Base-by-base conservation (phyloP, 2,888 invertebrate genomes). In the Lasius platythorax region DNA sequence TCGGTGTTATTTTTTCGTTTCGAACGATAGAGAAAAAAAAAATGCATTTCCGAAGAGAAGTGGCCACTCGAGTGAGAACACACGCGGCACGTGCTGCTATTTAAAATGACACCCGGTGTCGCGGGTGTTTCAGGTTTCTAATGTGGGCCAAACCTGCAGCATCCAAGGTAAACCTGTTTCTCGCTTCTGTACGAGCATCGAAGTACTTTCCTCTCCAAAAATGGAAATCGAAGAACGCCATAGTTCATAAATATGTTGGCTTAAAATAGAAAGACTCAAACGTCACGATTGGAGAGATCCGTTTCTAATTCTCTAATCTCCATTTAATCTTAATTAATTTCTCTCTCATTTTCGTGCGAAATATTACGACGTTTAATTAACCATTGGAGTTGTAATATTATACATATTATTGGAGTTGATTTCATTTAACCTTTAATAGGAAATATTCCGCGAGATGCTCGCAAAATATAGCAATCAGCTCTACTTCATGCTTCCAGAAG, bases 71-170 rank as follows among this genome's bases (percentile, higher is more conserved):
- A 85, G 83, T 74, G 86, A 83, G 78, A 88, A 87, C 82, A 87
- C 83, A 85, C 76, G 84, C 58, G 86, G 88, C 87, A 79, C 88
- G 78, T 76, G 56, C 73, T 84, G 79, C 87, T 87, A 88, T 90
- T 89, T 88, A 85, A 90, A 53, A 83, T 90, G 87, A 85, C 50
- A 53, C 50, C 0, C 68, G 79, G 79, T 70, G 83, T 83, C 87
- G 81, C 88, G 83, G 89, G 84, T 82, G 76, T 66, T 58, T 68
- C 81, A 84, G 70, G 88, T 63, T 72, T 67, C 84, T 66, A 67
- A 90, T 89, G 82, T 89, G 83, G 89, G 87, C 88, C 89, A 89
- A 82, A 87, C 87, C 83, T 58, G 76, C 85, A 89, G 84, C 76
- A 87, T 72, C 50, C 84, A 75, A 68, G 79, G 70, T 53, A 72